Base-by-base conservation (phyloP, 2,113 vertebrate genomes). In the Perca schrenkii region DNA sequence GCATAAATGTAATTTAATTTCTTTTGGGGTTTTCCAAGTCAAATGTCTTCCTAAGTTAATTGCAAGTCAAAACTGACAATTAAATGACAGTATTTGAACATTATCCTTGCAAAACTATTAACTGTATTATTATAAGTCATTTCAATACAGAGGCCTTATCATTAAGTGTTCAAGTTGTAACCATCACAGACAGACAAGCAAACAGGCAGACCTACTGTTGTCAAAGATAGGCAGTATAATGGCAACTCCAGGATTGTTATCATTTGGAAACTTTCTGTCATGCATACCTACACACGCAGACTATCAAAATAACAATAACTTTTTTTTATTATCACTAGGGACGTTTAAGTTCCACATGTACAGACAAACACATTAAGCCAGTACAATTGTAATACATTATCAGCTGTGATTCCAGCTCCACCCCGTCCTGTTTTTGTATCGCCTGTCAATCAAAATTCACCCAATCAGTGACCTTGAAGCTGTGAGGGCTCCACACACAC, bases 381-480 rank as follows among this genome's bases (percentile, higher is more conserved):
- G 61, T 66, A 10, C 21, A n/a, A 65, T 47, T 79, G 82, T 60
- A 79, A 28, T n/a, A 40, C 50, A 77, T 63, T 91, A 93, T 93
- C 93, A 78, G 81, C 70, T 56, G 77, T 63, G 31, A 76, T 86
- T 87, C 31, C 86, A 88, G 70, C 80, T 68, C 82, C 74, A 21
- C 91, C 92, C 78, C 58, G 79, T 92, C 91, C 91, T 89, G 89
- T 93, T 93, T 91, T 88, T 85, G 62, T 74, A 77, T 14, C 53
- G 17, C 73, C 85, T 80, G 89, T 91, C 91, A 86, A 66, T 92
- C 90, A 88, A 72, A 86, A 76, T 52, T 52, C 58, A 68, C 63
- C 86, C 86, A 88, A 84, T 91, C 89, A 13, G 79, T 84, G 89
- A 91, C 85, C 73, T 71, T 21, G 22, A 56, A 77, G 77, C 64